Base-by-base conservation (phyloP, 2,888 invertebrate species). In the Aethes cnicana region DNA sequence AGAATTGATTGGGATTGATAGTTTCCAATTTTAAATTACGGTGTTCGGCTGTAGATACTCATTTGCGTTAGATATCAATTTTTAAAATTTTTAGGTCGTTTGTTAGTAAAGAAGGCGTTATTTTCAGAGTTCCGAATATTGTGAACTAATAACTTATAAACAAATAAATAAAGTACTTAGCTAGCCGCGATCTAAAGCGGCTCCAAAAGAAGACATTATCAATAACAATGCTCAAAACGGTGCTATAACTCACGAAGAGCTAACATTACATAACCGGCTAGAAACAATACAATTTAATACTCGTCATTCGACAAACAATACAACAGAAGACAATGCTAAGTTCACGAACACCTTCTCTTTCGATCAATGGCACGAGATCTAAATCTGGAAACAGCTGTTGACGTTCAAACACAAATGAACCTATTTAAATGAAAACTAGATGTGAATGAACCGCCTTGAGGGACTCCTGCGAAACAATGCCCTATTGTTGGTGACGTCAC, bases 401-500 rank as follows among this genome's bases (percentile, higher is more conserved):
- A 12, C 39, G 16, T 70, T 64, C 61, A 81, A 85, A 84, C 83
- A 78, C 81, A 82, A 84, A 83, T 83, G 84, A 79, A 82, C 77
- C 84, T 82, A 81, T 83, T 81, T 79, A 74, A 77, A 76, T 67
- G 75, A 73, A 72, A 72, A 62, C 79, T 81, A 79, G 80, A 85
- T 78, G 87, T 87, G 88, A 86, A 86, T 80, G 88, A 89, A 86
- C 84, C 65, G 75, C 84, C 85, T 85, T 85, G 85, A 79, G 80
- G 84, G 74, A 79, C 82, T 80, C 84, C 84, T 83, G 82, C 78
- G 85, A 84, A 84, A 89, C 88, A 89, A 89, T 89, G 77, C 83
- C 80, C 84, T 85, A 88, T 88, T 88, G 89, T 88, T 82, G 74
- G 63, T 72, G 72, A 86, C 89, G 89, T 89, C 88, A 88, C 81